These are phyloP conservation scores for Ianthella basta DNA, from an alignment of 37 sponge, comb jelly and placozoan genomes.

Conservation along the genomic window DNA sequence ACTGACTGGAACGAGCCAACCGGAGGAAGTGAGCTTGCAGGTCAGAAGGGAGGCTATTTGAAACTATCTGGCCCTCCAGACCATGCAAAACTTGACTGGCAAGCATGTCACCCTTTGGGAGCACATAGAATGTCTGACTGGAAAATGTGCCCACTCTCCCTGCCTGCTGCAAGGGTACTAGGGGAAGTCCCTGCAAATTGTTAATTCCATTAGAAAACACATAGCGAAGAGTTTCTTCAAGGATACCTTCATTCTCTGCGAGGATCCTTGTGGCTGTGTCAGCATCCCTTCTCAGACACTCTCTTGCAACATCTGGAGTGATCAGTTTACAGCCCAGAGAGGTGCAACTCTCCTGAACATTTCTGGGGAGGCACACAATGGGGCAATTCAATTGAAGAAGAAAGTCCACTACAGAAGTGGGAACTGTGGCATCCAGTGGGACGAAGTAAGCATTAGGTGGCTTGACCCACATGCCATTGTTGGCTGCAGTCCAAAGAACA, in stretches of 20 bases:
- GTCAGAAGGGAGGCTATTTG: background rate
- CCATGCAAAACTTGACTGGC: constrained; percentile 1
- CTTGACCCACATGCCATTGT: constrained; percentile 56
- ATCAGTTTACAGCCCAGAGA: background rate
- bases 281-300: background rate
- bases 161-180: constrained; percentile 41
- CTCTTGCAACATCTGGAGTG: constrained; percentile 30
- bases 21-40: background rate
- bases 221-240: constrained; percentile 49
- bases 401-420: constrained; percentile 19
- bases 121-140: constrained; percentile 9
- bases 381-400: constrained; percentile 19
- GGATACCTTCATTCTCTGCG: background rate
- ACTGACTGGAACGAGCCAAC: background rate
- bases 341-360: background rate
- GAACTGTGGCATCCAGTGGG: background rate
- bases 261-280: background rate
- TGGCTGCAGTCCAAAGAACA: constrained; percentile 62
- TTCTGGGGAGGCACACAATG: constrained; percentile 47
- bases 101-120: background rate
- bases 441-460: constrained; percentile 43
- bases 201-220: background rate
- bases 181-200: constrained; percentile 35
- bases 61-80: background rate
- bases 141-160: constrained; percentile 14